Conservation (phyloP, 2,888 invertebrate species). For the Petrolisthes manimaculis region DNA sequence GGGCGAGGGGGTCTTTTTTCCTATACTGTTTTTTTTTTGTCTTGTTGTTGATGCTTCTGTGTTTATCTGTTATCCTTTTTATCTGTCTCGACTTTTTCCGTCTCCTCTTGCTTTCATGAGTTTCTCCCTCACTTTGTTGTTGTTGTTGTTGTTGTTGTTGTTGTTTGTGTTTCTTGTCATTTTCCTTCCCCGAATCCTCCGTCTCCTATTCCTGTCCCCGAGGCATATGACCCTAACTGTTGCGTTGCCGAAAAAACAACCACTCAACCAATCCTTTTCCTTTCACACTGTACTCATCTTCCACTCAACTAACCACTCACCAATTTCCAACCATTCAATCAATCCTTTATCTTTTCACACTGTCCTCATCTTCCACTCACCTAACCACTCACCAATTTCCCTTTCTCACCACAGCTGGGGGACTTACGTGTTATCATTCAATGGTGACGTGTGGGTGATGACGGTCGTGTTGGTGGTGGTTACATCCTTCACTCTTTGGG, state of each 20-base stretch:
- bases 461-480: constrained; percentile 9
- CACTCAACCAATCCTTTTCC: too few relatives aligned
- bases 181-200: not conserved
- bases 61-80: not conserved
- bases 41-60: not conserved
- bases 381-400: not conserved
- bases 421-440: constrained; percentile 27
- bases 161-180: too few relatives aligned
- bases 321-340: not conserved
- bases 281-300: not conserved
- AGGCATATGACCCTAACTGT: too few relatives aligned
- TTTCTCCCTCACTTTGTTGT: not conserved
- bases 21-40: not conserved
- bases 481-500: constrained; percentile 17
- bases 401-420: constrained; percentile 17
- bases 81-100: too few relatives aligned
- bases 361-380: not conserved
- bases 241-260: not conserved
- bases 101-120: not conserved
- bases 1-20: not conserved
- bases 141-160: not conserved
- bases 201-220: not conserved
- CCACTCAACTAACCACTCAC: not conserved
- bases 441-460: not conserved
- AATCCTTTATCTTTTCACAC: too few relatives aligned